Conservation (phyloP, 2,888 invertebrate genomes). For the Zootermopsis nevadensis region DNA sequence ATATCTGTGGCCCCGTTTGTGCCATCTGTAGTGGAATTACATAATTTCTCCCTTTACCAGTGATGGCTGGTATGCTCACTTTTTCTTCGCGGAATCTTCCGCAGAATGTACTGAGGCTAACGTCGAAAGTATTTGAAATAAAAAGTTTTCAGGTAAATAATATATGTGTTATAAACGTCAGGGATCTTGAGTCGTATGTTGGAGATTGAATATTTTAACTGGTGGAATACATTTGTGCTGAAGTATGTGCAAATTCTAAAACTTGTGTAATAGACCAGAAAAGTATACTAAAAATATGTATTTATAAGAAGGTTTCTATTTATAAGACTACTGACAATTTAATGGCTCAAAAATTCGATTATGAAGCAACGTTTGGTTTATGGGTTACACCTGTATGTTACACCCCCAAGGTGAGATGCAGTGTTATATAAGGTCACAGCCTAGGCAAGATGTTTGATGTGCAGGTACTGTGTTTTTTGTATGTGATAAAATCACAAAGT, state of each 20-base stretch:
- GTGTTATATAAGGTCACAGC: not conserved
- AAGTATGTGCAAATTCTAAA: too few species aligned
- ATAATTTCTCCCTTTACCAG: slow-evolving; percentile 6
- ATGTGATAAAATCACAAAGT: not conserved
- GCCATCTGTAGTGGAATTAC: slow-evolving; percentile 19
- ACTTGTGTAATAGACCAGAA: not conserved
- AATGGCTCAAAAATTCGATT: too few species aligned
- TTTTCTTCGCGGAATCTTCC: slow-evolving; percentile 65
- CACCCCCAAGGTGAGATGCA: too few species aligned
- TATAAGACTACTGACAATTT: too few species aligned
- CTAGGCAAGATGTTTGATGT: not conserved
- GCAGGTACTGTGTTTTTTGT: not conserved
- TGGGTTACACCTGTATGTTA: too few species aligned
- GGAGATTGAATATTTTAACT: too few species aligned
- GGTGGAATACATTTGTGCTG: too few species aligned
- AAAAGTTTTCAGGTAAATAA: slow-evolving; percentile 48
- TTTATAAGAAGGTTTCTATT: not conserved
- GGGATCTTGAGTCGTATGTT: not conserved
- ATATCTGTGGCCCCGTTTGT: not conserved
- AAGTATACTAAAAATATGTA: too few species aligned
- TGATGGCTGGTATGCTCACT: slow-evolving; percentile 66
- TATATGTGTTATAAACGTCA: not conserved
- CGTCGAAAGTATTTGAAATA: slow-evolving; percentile 48
- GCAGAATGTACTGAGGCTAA: slow-evolving; percentile 59
- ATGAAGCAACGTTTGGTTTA: too few species aligned